Evolutionary conservation across 2,113 vertebrate genomes (phyloP).

Genomic region (Nothocercus julius): DNA sequence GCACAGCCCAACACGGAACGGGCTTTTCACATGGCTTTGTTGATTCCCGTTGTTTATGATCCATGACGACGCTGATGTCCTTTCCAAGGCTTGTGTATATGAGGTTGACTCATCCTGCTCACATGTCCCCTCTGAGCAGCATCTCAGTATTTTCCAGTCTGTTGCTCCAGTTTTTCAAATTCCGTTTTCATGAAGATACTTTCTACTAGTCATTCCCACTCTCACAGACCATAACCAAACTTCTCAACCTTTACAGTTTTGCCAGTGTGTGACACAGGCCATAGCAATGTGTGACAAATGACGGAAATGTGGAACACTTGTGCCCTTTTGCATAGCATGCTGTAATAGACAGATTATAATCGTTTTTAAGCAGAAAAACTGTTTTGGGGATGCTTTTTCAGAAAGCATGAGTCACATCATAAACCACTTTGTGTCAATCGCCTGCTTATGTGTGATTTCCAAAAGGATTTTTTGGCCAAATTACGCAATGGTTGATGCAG

Average conservation of each 20-base stretch:
- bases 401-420: neutral
- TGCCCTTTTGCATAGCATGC: neutral
- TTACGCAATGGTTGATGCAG: neutral
- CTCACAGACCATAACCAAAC: neutral
- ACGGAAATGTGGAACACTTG: conserved; percentile 58
- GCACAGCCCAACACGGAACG: rapidly evolving
- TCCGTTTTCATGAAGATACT: neutral
- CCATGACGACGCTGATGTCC: neutral
- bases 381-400: conserved; percentile 16
- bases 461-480: neutral
- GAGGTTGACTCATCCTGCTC: neutral
- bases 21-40: neutral
- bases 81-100: neutral
- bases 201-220: neutral
- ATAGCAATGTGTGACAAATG: conserved; percentile 63
- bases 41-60: neutral
- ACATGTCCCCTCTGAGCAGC: neutral
- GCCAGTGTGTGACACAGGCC: conserved; percentile 43
- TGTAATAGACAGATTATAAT: conserved; percentile 28
- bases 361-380: neutral
- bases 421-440: neutral
- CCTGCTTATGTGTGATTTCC: neutral
- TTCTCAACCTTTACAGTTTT: conserved; percentile 25
- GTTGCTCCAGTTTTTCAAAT: neutral
- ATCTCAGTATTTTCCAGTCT: neutral